phyloP scores from a whole-genome alignment of 2,888 invertebrate species.

The Microctonus hyperodae region DNA sequence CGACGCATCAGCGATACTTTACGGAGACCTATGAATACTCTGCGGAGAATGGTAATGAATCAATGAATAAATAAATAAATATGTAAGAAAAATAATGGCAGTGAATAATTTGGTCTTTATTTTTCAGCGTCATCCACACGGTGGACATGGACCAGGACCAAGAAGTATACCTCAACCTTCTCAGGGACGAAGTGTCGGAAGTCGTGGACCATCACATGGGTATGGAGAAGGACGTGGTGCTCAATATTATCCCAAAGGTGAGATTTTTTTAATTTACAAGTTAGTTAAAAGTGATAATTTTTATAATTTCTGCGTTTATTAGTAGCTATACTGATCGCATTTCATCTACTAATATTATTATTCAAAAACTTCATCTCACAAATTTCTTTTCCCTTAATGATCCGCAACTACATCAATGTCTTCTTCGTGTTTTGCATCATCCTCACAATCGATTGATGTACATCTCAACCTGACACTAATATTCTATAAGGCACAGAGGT shows the following conservation, averaged over 20 bases:
- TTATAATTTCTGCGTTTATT: neutral
- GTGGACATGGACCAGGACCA: constrained; percentile 52
- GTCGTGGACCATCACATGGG: constrained; percentile 71
- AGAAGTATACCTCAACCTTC: constrained; percentile 57
- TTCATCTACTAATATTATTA: constrained; percentile 20
- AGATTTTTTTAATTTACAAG: constrained; percentile 16
- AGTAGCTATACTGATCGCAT: constrained; percentile 8
- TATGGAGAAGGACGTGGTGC: constrained; percentile 75
- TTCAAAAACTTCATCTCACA: constrained; percentile 9
- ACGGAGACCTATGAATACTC: constrained; percentile 88
- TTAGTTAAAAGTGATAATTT: neutral
- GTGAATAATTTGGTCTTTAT: neutral
- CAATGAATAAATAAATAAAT: neutral
- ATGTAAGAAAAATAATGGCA: neutral
- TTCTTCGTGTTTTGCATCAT: constrained; percentile 61
- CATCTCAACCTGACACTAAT: constrained; percentile 54
- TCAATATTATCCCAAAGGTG: constrained; percentile 79
- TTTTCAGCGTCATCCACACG: constrained; percentile 63
- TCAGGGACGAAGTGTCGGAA: constrained; percentile 51
- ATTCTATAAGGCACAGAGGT: constrained; percentile 62
- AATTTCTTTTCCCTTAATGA: constrained; percentile 23
- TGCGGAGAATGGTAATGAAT: constrained; percentile 84
- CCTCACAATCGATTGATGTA: constrained; percentile 61
- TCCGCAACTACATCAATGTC: constrained; percentile 59
- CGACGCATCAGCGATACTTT: constrained; percentile 91